Base-by-base conservation (phyloP, 2,888 invertebrate genomes). In the Lamellibrachia satsuma region DNA sequence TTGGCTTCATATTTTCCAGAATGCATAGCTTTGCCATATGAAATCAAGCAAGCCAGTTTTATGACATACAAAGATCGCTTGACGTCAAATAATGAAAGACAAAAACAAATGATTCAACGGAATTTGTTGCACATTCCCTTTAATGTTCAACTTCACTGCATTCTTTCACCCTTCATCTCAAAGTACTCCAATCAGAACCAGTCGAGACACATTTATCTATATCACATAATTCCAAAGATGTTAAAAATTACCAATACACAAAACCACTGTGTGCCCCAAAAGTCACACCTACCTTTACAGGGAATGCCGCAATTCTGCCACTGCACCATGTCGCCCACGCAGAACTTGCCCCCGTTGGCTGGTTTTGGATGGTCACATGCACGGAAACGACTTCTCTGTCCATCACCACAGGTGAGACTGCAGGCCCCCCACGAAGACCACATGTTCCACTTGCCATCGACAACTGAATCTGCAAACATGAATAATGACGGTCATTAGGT, bases 301-400 rank as follows among this genome's bases (percentile, higher is more conserved):
- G 93, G 92, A 9, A 39, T 52, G n/a, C 22, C 90, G 55, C 93
- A 93, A n/a, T 52, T 51, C 57, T 60, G 55, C 51, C 52, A 52
- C 52, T 93, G 75, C 75, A 60, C 90, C 3, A 11, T 75, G 22
- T 90, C 90, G 22, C 93, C 93, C 9, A 52, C 92, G 75, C 93
- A 93, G 51, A 60, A 91, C 52, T 52, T 60, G 15, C 93, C 93
- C 39, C 93, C 93, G 52, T 93, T 93, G 90, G 90, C 93, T 39
- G 93, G 93, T n/a, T 91, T 52, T 1, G 93, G 93, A 52, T 92
- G 92, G 52, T 92, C 90, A 91, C 93, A 93, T 15, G 52, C 27
- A 52, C 93, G 39, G 27, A 91, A 52, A 22, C 93, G 91, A 8
- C 57, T 92, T 57, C 91, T 93, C 15, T 91, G 7, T 57, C 91